These are phyloP conservation scores for Macrophya annulata DNA, from an alignment of 2,888 invertebrate genomes.

Conservation along the genomic window DNA sequence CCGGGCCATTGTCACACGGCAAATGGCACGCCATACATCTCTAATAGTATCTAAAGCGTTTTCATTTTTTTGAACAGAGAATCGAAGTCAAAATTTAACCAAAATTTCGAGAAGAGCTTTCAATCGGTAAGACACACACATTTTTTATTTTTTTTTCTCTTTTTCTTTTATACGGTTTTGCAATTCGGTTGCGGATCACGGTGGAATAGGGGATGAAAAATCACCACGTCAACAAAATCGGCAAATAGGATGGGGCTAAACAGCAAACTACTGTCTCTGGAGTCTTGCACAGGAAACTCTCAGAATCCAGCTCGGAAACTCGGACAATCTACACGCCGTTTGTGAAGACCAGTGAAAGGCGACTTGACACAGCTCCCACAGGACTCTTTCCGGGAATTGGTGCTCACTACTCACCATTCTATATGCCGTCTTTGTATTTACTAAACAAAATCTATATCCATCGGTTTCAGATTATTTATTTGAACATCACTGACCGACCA, in stretches of 20 bases:
- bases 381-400: conserved; percentile 76
- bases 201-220: not conserved
- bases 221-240: not conserved
- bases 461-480: not conserved
- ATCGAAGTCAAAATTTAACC: not conserved
- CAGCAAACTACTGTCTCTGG: not conserved
- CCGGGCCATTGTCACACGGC: not conserved
- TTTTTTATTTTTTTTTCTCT: not conserved
- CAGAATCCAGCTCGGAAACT: not conserved
- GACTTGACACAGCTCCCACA: conserved; percentile 76
- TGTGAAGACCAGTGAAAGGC: conserved; percentile 47
- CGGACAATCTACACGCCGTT: conserved; percentile 11
- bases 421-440: not conserved
- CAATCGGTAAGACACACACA: not conserved
- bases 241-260: not conserved
- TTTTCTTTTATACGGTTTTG: not conserved
- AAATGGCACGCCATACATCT: not conserved
- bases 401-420: conserved; percentile 55
- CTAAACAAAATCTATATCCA: not conserved
- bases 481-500: not conserved
- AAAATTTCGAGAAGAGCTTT: not conserved
- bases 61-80: not conserved
- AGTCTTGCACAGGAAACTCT: conserved; percentile 12
- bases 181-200: not conserved
- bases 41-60: not conserved